Conservation (phyloP, 2,113 vertebrate species). For the Phasianus colchicus region DNA sequence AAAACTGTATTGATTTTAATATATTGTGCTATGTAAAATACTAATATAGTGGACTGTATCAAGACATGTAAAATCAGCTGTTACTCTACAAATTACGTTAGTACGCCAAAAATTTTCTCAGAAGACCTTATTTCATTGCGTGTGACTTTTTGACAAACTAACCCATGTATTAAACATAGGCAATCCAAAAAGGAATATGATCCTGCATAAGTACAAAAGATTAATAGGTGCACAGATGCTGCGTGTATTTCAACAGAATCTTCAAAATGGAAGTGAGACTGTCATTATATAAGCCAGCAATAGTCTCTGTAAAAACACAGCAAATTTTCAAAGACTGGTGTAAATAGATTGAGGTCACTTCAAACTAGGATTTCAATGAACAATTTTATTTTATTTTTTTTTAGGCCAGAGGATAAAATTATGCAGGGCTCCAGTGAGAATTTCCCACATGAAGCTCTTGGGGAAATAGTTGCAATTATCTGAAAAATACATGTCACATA, state of each 20-base stretch:
- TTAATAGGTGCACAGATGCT: background rate
- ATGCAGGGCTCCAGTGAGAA: background rate
- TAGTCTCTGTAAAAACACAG: background rate
- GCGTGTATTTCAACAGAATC: background rate
- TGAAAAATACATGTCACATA: background rate
- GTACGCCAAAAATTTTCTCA: background rate
- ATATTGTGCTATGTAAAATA: background rate
- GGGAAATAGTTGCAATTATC: background rate
- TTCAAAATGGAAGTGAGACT: background rate
- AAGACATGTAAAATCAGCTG: background rate
- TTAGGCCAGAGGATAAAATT: rapidly evolving
- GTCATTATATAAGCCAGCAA: background rate
- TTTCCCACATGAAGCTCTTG: background rate
- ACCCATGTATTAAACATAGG: background rate
- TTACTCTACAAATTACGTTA: background rate
- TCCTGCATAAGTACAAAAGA: background rate
- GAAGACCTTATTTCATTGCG: background rate
- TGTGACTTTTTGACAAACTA: background rate
- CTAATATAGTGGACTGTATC: background rate
- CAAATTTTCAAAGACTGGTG: background rate
- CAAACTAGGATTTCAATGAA: background rate
- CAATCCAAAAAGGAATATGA: background rate
- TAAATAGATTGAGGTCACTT: background rate
- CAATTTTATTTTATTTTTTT: background rate
- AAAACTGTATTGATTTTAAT: background rate